Base-by-base conservation (phyloP, 1,140 invertebrate genomes). In the Ips nitidus region DNA sequence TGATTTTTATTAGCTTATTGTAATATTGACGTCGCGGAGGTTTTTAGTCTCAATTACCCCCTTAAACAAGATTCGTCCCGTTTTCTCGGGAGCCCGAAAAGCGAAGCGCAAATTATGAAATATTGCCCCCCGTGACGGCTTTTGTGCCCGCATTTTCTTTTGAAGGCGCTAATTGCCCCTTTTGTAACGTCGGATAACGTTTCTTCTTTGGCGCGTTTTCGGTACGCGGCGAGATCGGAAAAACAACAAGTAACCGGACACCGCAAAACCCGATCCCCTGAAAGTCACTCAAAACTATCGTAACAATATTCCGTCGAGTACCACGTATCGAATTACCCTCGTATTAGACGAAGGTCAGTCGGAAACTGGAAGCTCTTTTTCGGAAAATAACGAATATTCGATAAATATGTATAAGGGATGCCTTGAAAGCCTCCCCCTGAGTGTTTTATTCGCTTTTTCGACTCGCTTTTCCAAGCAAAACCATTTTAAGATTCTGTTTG, bases 401-500 rank as follows among this genome's bases (percentile, higher is more conserved):
- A 66, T 66, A 66, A 66, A 66, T 66, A 66, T 66, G 63, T 66
- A 66, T 66, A 66, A 66, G 63, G 55, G 50, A 43, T 41, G 56
- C 52, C 5, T 43, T 66, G 41, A 66, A 56, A 55, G 52, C 6
- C 53, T 66, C 36, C 39, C n/a, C 52, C 52, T 37, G 36, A 36
- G 53, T 66, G 55, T 66, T 64, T 53, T 53, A 41, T 36, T 8
- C 22, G 37, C 50, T 7, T 66, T 37, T 41, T 55, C 53, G 45
- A 5, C 37, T 2, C 40, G 41, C 52, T 66, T 56, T 66, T 37
- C 42, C 36, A 43, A 43, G 40, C 37, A 47, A 42, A 43, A 22
- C 22, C 22, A 22, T 22, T 66, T 66, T 66, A 55, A 57, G 52
- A 66, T 66, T 66, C 63, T n/a, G 52, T 66, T 45, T 56, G 63